phyloP scores from a whole-genome alignment of 2,113 vertebrate species.

The Athene cunicularia region DNA sequence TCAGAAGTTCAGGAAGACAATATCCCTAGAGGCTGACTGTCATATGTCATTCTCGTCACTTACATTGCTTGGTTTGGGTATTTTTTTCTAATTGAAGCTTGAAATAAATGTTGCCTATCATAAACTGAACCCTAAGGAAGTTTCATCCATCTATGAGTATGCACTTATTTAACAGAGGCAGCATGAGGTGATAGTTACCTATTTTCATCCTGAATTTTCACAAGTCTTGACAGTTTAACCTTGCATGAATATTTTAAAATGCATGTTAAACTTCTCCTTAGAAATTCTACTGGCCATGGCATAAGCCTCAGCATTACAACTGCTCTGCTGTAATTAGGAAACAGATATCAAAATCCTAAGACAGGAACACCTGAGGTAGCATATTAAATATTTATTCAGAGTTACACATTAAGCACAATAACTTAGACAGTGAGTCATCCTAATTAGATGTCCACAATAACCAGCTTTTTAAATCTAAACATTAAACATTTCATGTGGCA shows the following conservation, averaged over 20 bases:
- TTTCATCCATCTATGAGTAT: neutral
- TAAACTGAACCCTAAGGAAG: neutral
- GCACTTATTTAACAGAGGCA: neutral
- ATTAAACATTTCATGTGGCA: constrained; percentile 26
- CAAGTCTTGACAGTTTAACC: constrained; percentile 37
- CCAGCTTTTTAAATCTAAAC: constrained; percentile 30
- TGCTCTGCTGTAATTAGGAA: constrained; percentile 41
- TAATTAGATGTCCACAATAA: constrained; percentile 52
- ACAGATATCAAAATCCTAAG: constrained; percentile 45
- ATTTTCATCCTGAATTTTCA: constrained; percentile 24
- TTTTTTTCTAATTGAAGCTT: neutral
- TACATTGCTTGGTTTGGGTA: neutral
- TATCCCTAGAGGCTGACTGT: neutral
- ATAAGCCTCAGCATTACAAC: constrained; percentile 6
- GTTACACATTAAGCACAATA: constrained; percentile 36
- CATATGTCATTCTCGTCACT: neutral
- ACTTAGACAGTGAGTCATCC: constrained; percentile 48
- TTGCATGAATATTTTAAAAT: constrained; percentile 31
- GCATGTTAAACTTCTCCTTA: neutral
- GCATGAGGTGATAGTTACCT: neutral
- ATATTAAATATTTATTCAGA: constrained; percentile 66
- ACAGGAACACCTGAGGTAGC: constrained; percentile 54
- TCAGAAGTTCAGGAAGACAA: neutral
- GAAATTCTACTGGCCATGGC: neutral
- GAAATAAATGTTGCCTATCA: neutral